phyloP scores from a whole-genome alignment of 2,888 invertebrate species.

The Nasonia oneida region DNA sequence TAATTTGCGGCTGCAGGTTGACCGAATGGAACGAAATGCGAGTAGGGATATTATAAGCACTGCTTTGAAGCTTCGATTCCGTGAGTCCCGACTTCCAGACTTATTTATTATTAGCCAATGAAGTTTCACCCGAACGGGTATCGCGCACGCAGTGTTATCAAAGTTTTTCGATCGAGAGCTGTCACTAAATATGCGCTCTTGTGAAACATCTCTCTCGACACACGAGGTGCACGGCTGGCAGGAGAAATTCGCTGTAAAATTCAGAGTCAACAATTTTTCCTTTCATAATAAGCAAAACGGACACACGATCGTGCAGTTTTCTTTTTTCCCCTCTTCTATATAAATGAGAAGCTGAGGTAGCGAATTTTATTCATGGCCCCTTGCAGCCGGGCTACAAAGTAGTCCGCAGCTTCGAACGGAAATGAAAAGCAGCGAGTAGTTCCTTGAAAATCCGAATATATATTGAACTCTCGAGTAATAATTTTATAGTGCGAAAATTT shows the following conservation, averaged over 20 bases:
- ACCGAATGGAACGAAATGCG: no score
- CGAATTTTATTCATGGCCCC: background rate
- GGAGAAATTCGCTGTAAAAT: background rate
- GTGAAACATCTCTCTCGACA: background rate
- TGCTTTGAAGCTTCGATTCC: background rate
- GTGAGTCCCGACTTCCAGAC: background rate
- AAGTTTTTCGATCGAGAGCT: background rate
- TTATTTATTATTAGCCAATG: background rate
- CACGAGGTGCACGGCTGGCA: background rate
- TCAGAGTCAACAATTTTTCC: background rate
- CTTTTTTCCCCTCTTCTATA: background rate
- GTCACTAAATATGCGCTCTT: background rate
- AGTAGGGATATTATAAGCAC: no score
- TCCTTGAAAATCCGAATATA: conserved; percentile 6
- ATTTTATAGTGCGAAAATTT: conserved; percentile 4
- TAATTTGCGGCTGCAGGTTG: no score
- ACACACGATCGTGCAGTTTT: background rate
- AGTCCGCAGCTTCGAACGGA: conserved; percentile 11
- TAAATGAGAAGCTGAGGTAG: background rate
- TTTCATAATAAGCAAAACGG: background rate
- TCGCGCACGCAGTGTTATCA: background rate
- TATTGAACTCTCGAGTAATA: conserved; percentile 21
- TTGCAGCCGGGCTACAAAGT: background rate
- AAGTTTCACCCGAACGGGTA: background rate
- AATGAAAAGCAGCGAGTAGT: conserved; percentile 18